These are phyloP conservation scores for Amblyjoppa fuscipennis DNA, from an alignment of 2,888 invertebrate species.

Conservation along the genomic window DNA sequence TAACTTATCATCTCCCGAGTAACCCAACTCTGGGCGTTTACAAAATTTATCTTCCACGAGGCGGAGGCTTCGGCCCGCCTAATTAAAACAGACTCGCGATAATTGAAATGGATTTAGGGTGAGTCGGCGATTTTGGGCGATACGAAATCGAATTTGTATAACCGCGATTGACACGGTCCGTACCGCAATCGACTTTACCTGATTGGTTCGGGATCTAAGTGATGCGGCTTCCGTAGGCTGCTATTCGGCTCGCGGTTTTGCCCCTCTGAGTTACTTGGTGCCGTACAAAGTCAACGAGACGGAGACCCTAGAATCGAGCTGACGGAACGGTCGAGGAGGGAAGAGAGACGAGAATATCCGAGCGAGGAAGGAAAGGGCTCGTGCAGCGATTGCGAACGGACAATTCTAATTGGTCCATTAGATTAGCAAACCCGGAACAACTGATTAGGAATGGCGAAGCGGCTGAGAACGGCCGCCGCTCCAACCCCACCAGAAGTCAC, in stretches of 20 bases:
- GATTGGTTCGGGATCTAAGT: not conserved
- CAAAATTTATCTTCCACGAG: conserved; percentile 9
- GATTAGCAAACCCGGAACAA: conserved; percentile 69
- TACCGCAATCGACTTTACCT: conserved; percentile 33
- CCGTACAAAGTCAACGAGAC: not conserved
- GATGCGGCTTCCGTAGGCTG: not conserved
- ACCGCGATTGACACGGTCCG: conserved; percentile 55
- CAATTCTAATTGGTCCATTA: conserved; percentile 67
- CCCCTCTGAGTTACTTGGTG: not conserved
- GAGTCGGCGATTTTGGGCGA: conserved; percentile 8
- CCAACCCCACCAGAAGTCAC: not conserved
- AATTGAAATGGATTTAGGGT: conserved; percentile 35
- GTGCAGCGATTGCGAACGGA: conserved; percentile 5
- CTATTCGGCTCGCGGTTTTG: conserved; percentile 2
- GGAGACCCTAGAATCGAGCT: not conserved
- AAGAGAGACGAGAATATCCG: not conserved
- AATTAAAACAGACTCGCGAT: conserved; percentile 17
- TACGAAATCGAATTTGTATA: conserved; percentile 45
- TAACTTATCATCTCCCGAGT: conserved; percentile 5
- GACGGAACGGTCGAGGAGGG: not conserved
- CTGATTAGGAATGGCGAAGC: conserved; percentile 72
- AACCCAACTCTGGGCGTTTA: not conserved
- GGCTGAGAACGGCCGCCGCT: conserved; percentile 59
- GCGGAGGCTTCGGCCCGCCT: not conserved
- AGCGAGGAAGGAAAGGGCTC: conserved; percentile 7